Conservation (phyloP, 2,797 vertebrate species). For the Mormyrops attenuatus region DNA sequence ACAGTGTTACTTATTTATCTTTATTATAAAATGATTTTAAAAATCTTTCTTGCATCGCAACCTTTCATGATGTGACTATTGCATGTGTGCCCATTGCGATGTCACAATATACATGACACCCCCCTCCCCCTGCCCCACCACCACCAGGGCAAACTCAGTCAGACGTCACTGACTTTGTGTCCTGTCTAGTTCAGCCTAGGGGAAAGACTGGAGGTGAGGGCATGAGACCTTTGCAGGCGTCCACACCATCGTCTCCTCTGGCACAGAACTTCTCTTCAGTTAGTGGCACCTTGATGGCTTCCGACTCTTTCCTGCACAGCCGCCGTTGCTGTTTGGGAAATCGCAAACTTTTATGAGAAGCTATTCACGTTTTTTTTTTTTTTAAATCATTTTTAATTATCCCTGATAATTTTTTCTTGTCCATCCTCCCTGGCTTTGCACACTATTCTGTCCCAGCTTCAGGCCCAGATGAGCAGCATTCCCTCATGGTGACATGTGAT, state of each 20-base stretch:
- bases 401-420: not conserved
- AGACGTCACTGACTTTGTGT: not conserved
- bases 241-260: not conserved
- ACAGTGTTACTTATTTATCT: not conserved
- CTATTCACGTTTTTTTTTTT: not conserved
- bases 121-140: not conserved
- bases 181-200: not conserved
- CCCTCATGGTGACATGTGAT: not conserved
- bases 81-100: too few relatives aligned
- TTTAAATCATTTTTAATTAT: not conserved
- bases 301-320: not conserved
- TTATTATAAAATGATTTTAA: not conserved
- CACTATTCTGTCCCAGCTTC: not conserved
- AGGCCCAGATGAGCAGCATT: not conserved
- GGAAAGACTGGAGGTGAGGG: not conserved
- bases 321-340: not conserved
- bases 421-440: not conserved
- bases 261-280: slow-evolving; percentile 18
- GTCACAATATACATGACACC: too few relatives aligned
- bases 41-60: not conserved
- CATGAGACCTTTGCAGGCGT: slow-evolving; percentile 8
- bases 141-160: not conserved
- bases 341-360: not conserved
- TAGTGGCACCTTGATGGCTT: not conserved
- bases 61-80: too few relatives aligned